Conservation (phyloP, 2,797 vertebrate species). For the Melanotaenia trifasciata region DNA sequence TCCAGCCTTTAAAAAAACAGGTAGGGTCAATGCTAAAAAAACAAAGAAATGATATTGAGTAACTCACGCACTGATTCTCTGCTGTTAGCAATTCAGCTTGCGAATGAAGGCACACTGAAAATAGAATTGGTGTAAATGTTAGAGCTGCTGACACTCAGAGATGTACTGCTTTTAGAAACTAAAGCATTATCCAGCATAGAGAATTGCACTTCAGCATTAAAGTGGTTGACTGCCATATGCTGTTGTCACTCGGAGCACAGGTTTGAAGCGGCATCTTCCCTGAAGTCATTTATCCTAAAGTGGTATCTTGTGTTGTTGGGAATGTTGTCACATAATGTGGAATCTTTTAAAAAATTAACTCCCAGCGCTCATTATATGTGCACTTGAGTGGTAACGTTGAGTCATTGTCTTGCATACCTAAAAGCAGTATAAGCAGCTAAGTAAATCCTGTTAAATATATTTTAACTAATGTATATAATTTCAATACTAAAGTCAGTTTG, state of each 20-base stretch:
- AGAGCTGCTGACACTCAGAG: background rate
- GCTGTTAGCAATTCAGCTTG: background rate
- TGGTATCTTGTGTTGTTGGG: conserved; percentile 19
- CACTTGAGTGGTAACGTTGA: background rate
- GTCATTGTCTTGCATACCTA: background rate
- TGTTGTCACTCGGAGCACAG: background rate
- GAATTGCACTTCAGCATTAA: conserved; percentile 10
- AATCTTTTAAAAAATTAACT: conserved; percentile 17
- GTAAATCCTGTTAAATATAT: background rate
- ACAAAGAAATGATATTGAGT: conserved; percentile 16
- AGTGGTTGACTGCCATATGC: conserved; percentile 31
- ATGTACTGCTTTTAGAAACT: conserved; percentile 16
- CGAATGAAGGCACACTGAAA: conserved; percentile 2
- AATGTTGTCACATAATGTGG: background rate
- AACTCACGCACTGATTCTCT: conserved; percentile 2
- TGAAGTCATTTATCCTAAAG: background rate
- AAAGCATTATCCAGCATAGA: conserved; percentile 40
- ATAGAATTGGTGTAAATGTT: conserved; percentile 11
- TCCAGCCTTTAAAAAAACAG: conserved; percentile 27
- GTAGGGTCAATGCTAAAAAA: conserved; percentile 5
- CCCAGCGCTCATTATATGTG: background rate
- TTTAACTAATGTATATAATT: background rate
- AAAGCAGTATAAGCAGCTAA: background rate
- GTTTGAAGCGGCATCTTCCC: background rate
- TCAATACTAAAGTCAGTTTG: background rate